Evolutionary conservation across 1,140 invertebrate genomes (phyloP), one percentile per base, ranked within the genome.

Genomic region (Drosophila melanogaster): DNA sequence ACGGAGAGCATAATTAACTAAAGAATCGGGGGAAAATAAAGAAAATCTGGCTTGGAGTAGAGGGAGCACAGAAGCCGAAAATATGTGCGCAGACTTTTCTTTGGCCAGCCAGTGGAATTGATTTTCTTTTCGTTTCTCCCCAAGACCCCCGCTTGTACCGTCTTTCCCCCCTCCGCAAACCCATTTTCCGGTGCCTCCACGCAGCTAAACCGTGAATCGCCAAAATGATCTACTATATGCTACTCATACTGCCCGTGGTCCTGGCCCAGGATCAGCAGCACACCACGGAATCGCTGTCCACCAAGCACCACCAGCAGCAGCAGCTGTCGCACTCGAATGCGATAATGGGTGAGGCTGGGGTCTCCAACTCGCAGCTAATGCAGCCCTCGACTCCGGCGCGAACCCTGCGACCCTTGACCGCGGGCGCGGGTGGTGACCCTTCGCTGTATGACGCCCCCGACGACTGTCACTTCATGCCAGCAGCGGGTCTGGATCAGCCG

Each of bases 401-500:
- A 1, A 86, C 85, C 35, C 37, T 78, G 65, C 56, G 83, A 19
- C 84, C 84, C 1, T 33, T 86, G 12, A 60, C 62, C 33, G 15
- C 53, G 7, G 72, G 60, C 5, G 6, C 59, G 30, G 79, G 51
- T n/a, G 72, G 76, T 3, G 85, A 91, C 74, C 55, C 66, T 17
- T 53, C 75, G 11, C 66, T 90, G 15, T 96, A 97, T 92, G 96
- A 97, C 90, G 95, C 96, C 70, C 96, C 96, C 14, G 96, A 97
- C 79, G 96, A 97, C 90, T 97, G 96, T 85, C 90, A 92, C 37
- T 92, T 91, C 26, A 62, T 86, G 61, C 89, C 85, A 40, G 87
- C 84, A 4, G 74, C 70, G 0, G 77, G 77, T 0, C 61, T 86
- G 43, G 79, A 85, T 6, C 71, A 79, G 38, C 95, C 95, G 79